Evolutionary conservation across 2,797 vertebrate genomes (phyloP), one percentile per base, ranked within the genome.

Genomic region (Sternotherus odoratus): DNA sequence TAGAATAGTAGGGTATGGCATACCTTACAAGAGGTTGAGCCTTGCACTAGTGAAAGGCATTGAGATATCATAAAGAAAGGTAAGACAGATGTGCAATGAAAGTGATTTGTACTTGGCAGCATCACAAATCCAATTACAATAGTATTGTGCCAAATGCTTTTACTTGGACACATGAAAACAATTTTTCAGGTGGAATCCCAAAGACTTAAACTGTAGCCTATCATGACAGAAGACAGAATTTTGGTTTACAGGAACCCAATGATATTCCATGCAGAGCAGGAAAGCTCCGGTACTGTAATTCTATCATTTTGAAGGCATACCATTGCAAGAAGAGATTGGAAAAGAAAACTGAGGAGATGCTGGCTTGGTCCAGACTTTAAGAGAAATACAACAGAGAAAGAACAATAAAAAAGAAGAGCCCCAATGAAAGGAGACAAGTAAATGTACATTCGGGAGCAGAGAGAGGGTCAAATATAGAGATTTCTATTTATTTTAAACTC

Each of bases 401-500:
- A 1, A 23, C 3, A 57, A 26, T 69, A 77, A 12, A 36, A 54
- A 90, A 82, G 21, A 16, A n/a, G 4, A 46, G 5, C 6, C 4
- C 15, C 15, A 10, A 9, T 8, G 33, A 82, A 33, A 8, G 56
- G 19, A 66, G 15, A 6, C 8, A 77, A 60, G 83, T 48, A 77
- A 82, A 69, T n/a, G 36, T 6, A 30, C 10, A 11, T 11, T 91
- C 15, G 0, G 0, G 39, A 81, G 33, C 0, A 78, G 49, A 43
- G 3, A 78, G 66, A 87, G 79, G 43, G 39, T 69, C 21, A 57
- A 82, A 49, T 1, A 54, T 1, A 15, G n/a, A 23, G 33, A 88
- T 78, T 75, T 43, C 16, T 24, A 30, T 3, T n/a, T 30, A 11
- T 17, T 9, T 53, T 48, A 63, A 85, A 98, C 98, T 98, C 98